Evolutionary conservation across 2,888 invertebrate genomes (phyloP).

Genomic region (Drosophila affinis): DNA sequence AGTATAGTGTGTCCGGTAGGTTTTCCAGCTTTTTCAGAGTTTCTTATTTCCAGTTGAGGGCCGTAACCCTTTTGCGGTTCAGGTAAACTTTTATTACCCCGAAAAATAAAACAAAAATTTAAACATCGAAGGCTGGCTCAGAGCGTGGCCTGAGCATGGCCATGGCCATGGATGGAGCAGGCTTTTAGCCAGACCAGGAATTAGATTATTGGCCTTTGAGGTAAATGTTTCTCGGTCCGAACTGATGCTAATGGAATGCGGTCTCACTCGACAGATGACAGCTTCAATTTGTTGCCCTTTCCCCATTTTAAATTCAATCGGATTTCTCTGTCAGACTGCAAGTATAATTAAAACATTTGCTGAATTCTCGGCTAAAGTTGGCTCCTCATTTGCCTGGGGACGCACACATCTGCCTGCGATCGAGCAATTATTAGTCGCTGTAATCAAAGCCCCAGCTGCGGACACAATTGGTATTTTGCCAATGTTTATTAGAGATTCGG

Average conservation of each 20-base stretch:
- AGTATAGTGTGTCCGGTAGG: background rate
- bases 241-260: constrained; percentile 22
- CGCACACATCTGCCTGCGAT: constrained; percentile 27
- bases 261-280: constrained; percentile 6
- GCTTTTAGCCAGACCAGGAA: constrained; percentile 25
- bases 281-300: constrained; percentile 5
- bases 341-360: constrained; percentile 61
- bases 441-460: constrained; percentile 53
- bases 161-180: background rate
- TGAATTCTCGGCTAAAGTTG: constrained; percentile 17
- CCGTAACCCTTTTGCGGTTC: constrained; percentile 19
- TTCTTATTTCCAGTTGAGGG: constrained; percentile 25
- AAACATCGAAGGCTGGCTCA: constrained; percentile 14
- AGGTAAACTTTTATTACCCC: constrained; percentile 43
- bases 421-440: constrained; percentile 26
- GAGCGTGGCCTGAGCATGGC: background rate
- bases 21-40: constrained; percentile 10
- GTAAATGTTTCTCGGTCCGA: constrained; percentile 12
- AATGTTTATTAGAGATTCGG: constrained; percentile 47
- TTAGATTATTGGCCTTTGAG: constrained; percentile 41
- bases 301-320: constrained; percentile 13
- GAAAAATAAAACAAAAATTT: constrained; percentile 34
- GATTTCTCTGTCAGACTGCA: constrained; percentile 34
- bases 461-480: constrained; percentile 53
- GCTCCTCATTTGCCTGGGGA: constrained; percentile 17